Base-by-base conservation (phyloP, 2,113 vertebrate species). In the Siniperca knerii region DNA sequence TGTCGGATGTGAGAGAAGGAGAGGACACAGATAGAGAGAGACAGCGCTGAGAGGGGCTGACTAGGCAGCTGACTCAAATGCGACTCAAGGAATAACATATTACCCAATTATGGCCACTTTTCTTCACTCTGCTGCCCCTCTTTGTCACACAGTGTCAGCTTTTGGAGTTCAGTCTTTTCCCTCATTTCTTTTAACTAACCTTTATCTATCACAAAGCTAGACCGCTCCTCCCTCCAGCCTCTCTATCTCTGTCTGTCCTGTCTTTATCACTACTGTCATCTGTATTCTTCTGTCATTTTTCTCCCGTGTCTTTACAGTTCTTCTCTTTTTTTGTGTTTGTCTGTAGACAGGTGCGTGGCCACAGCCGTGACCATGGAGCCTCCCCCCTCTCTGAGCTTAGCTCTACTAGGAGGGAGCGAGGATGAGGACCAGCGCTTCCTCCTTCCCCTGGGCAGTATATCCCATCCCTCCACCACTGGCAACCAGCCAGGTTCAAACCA, bases 331-430 rank as follows among this genome's bases (percentile, higher is more conserved):
- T 35, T 84, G 50, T 87, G 65, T 89, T 54, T 66, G 46, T 71
- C 58, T 61, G 37, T 57, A 90, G 90, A 90, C 86, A 86, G 91
- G 92, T 87, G 85, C n/a, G 64, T 71, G 74, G 85, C 69, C 90
- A 74, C 81, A 81, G 68, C 85, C 54, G 87, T 87, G 92, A 92
- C 91, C 90, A 96, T 96, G 96, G 96, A 96, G 92, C 95, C 95
- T 80, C 95, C 95, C 84, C 95, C 96, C 85, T 95, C 95, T 86
- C 92, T 96, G 90, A 95, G 93, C 91, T 86, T 96, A 93, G 93
- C 95, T 89, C 94, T 96, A 66, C 93, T 96, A 73, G 94, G 94
- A 80, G 95, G 95, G 62, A 95, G 95, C 9, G 95, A 96, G 89
- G 95, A 96, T 33, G 96, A 96, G 84, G 95, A 96, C 79, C 95